Evolutionary conservation across 2,888 invertebrate genomes (phyloP).

Genomic region (Phengaris alcon): DNA sequence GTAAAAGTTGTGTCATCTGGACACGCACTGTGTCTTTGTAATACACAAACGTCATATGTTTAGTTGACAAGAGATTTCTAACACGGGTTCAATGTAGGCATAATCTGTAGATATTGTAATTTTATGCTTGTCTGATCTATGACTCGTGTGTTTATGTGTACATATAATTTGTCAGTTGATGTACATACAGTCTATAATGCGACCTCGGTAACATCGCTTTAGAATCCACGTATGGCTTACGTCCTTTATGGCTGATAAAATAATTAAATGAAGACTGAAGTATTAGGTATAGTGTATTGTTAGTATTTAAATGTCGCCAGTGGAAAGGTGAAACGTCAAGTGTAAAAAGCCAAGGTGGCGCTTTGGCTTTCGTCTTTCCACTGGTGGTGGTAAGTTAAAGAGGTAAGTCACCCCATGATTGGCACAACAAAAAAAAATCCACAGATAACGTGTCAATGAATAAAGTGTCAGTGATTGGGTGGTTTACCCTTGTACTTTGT

Average conservation of each 20-base stretch:
- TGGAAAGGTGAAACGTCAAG: constrained; percentile 41
- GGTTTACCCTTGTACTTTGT: constrained; percentile 8
- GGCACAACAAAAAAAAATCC: constrained; percentile 8
- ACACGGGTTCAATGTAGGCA: constrained; percentile 16
- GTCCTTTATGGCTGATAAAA: constrained; percentile 65
- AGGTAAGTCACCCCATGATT: constrained; percentile 17
- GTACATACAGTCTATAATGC: constrained; percentile 34
- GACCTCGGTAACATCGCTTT: constrained; percentile 33
- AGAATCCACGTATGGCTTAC: constrained; percentile 45
- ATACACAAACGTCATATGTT: background rate
- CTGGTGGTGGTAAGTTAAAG: constrained; percentile 34
- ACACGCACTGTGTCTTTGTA: background rate
- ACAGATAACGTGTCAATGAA: background rate
- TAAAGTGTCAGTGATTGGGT: constrained; percentile 14
- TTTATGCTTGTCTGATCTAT: constrained; percentile 12
- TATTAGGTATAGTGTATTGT: constrained; percentile 73
- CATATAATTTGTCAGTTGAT: constrained; percentile 17
- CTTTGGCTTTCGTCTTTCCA: constrained; percentile 37
- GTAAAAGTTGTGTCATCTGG: background rate
- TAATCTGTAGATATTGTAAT: constrained; percentile 24
- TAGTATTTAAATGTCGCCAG: constrained; percentile 63
- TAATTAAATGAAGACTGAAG: constrained; percentile 78
- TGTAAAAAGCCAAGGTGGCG: constrained; percentile 36
- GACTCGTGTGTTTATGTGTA: background rate
- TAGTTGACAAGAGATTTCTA: constrained; percentile 14